phyloP scores from a whole-genome alignment of 2,888 invertebrate species.

The Ferrisia virgata region DNA sequence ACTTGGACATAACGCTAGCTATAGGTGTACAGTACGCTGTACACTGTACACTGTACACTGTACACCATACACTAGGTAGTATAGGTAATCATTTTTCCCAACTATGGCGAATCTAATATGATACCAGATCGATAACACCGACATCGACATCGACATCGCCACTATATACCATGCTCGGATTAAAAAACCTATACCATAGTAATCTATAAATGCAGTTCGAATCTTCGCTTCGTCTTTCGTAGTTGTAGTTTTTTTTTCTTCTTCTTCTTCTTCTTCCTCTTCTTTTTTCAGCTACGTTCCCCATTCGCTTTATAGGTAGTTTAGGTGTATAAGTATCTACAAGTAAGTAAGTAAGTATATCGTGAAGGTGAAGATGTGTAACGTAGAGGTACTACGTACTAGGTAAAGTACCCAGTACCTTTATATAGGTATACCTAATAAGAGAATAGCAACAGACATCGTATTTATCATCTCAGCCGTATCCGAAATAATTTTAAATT shows the following conservation, averaged over 20 bases:
- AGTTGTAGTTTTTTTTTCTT: too few relatives aligned
- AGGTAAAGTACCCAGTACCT: too few relatives aligned
- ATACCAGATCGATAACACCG: not conserved
- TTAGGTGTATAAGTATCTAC: not conserved
- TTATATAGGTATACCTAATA: too few relatives aligned
- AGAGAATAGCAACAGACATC: not conserved
- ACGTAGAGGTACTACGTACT: too few relatives aligned
- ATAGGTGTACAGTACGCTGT: too few relatives aligned
- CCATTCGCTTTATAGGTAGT: not conserved
- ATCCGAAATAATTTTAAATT: not conserved
- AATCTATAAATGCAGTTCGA: not conserved
- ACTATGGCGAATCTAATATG: constrained; percentile 5
- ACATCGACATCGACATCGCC: too few relatives aligned
- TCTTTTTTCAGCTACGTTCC: too few relatives aligned
- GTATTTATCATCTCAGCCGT: not conserved
- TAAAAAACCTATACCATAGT: not conserved
- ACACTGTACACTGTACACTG: too few relatives aligned
- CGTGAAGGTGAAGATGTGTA: not conserved
- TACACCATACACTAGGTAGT: too few relatives aligned
- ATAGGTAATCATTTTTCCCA: constrained; percentile 1
- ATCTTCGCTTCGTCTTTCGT: not conserved
- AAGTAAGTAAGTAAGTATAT: not conserved
- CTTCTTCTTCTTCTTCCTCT: not conserved
- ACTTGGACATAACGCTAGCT: not conserved
- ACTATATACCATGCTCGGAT: not conserved